Base-by-base conservation (phyloP, 2,888 invertebrate genomes). In the Petrophora chlorosata region DNA sequence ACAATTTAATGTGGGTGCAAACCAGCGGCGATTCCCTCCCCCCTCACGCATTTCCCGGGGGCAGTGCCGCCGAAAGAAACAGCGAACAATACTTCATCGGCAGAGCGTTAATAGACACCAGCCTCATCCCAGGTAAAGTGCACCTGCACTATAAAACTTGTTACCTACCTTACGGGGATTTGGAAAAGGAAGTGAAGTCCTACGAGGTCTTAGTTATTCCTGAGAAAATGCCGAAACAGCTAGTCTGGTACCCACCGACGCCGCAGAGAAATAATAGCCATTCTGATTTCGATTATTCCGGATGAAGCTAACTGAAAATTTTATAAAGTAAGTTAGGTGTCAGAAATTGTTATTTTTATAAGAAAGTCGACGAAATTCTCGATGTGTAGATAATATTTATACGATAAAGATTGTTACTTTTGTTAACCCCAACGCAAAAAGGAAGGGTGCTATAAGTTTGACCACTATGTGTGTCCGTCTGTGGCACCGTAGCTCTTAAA, bases 41-140 rank as follows among this genome's bases (percentile, higher is more conserved):
- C 2, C 47, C 47, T 0, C 30, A 56, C 23, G 56, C 42, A 0
- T 51, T 48, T 10, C 23, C 32, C 0, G 56, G 35, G 3, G 56
- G 56, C 8, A 22, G n/a, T 5, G 44, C 53, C 5, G 28, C 30
- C 0, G 56, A 52, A 15, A 49, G 43, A 1, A 28, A 33, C 7
- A n/a, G 39, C 10, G 53, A 55, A 16, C 17, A 23, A 3, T 8
- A 48, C 3, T 55, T 40, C 30, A 47, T 58, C 16, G 58, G 58
- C 26, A 46, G 55, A 40, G 50, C 48, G 5, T 16, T 29, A 5
- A 5, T 55, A 8, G 40, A 45, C 2, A n/a, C 14, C 2, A 25
- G 50, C 8, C 45, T 55, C 0, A 45, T 58, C 14, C 52, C 51
- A 7, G 58, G 58, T 3, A 58, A 58, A 25, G 38, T 58, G 34